Conservation (phyloP, 2,113 vertebrate genomes). For the Bombycilla garrulus region DNA sequence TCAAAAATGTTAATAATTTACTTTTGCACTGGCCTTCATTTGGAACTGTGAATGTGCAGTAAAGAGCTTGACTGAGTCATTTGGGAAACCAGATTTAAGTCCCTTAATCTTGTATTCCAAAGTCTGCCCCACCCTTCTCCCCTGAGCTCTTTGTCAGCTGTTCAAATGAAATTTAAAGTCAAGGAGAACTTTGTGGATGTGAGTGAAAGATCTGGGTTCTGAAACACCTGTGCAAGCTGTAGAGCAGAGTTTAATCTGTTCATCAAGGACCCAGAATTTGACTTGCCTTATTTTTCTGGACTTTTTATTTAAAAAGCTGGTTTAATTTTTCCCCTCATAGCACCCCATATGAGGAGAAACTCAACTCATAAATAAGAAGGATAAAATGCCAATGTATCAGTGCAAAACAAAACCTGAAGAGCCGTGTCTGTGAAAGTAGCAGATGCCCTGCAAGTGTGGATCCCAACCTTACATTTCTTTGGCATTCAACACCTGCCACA, state of each 20-base stretch:
- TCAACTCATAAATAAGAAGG: neutral
- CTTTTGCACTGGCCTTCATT: neutral
- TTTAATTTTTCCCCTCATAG: neutral
- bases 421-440: neutral
- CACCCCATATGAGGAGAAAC: neutral
- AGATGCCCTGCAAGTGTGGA: neutral
- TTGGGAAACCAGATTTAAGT: neutral
- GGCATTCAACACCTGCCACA: neutral
- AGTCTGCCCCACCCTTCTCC: neutral
- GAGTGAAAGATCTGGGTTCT: neutral
- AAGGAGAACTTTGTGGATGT: neutral
- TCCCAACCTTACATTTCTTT: neutral
- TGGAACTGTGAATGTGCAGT: neutral
- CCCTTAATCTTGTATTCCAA: neutral
- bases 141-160: neutral
- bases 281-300: neutral
- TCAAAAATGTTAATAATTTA: neutral
- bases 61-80: neutral
- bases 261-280: neutral
- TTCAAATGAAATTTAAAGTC: neutral
- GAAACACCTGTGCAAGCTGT: neutral
- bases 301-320: neutral
- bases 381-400: fast-evolving
- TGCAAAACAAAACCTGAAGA: neutral
- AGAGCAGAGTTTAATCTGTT: neutral